These are phyloP conservation scores for Lycocerus yunnanus DNA, from an alignment of 2,888 invertebrate genomes.

Conservation along the genomic window DNA sequence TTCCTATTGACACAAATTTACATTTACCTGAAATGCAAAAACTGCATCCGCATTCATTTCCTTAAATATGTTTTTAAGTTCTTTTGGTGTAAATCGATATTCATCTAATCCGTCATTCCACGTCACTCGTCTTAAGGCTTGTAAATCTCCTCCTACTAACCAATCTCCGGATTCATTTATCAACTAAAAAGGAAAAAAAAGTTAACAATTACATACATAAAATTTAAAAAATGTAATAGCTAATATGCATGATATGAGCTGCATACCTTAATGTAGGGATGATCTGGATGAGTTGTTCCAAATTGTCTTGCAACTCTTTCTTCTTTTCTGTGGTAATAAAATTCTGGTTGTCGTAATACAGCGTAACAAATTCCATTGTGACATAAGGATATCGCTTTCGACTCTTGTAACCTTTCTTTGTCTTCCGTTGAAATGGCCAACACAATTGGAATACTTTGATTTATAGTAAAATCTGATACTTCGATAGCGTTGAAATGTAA, in stretches of 20 bases:
- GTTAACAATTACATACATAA: too few relatives aligned
- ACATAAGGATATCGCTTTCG: slow-evolving; percentile 68
- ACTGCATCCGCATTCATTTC: slow-evolving; percentile 91
- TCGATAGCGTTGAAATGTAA: slow-evolving; percentile 81
- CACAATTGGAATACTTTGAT: slow-evolving; percentile 96
- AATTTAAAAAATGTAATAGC: too few relatives aligned
- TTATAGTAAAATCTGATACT: slow-evolving; percentile 64
- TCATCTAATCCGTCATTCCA: slow-evolving; percentile 97
- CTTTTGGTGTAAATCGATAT: slow-evolving; percentile 92
- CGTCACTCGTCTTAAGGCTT: slow-evolving; percentile 83
- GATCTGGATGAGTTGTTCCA: slow-evolving; percentile 82
- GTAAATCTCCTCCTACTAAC: slow-evolving; percentile 92
- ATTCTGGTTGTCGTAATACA: slow-evolving; percentile 84
- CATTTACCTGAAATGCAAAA: slow-evolving; percentile 90
- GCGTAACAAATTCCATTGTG: slow-evolving; percentile 73
- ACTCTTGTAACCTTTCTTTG: slow-evolving; percentile 74
- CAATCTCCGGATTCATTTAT: slow-evolving; percentile 93
- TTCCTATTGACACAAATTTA: neutral
- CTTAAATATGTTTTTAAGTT: slow-evolving; percentile 81
- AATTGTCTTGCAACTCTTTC: slow-evolving; percentile 92
- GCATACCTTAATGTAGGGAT: slow-evolving; percentile 88
- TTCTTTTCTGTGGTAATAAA: slow-evolving; percentile 93
- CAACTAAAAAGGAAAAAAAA: slow-evolving; percentile 60
- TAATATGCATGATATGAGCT: too few relatives aligned
- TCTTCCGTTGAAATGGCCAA: slow-evolving; percentile 75